Percentiles rank a stretch among this genome's conserved stretches.
Conservation (phyloP, 1,140 invertebrate genomes). For the Lordiphosa clarofinis region DNA sequence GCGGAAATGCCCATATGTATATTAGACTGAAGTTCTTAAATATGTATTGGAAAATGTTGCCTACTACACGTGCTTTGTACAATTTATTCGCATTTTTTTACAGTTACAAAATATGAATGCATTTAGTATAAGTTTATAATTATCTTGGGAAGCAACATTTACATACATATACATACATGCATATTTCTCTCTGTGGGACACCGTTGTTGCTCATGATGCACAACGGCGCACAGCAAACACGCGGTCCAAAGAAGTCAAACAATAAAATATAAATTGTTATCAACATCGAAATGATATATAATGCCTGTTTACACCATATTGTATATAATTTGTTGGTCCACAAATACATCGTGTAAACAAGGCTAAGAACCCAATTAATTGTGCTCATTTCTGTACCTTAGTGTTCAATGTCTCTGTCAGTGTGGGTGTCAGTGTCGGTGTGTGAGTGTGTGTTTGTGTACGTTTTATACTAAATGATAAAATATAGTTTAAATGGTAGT, state of each 20-base stretch:
- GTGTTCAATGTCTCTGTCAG: constrained; percentile 33
- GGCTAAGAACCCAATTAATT: background rate
- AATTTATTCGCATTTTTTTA: constrained; percentile 36
- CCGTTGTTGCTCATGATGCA: background rate
- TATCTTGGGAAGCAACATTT: constrained; percentile 5
- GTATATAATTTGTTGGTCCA: too few species aligned
- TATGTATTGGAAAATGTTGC: constrained; percentile 13
- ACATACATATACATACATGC: constrained; percentile 12
- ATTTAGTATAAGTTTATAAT: constrained; percentile 16
- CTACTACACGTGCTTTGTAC: constrained; percentile 21
- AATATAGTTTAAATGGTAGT: constrained; percentile 73
- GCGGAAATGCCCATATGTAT: too few species aligned
- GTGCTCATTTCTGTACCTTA: constrained; percentile 8
- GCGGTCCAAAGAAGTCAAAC: constrained; percentile 12
- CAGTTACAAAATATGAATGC: constrained; percentile 31
- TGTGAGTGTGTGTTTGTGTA: constrained; percentile 44
- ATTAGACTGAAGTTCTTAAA: constrained; percentile 3
- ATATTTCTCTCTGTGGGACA: constrained; percentile 5
- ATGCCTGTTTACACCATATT: background rate
- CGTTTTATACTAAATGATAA: constrained; percentile 73
- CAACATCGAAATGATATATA: constrained; percentile 14
- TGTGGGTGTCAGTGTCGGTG: constrained; percentile 24
- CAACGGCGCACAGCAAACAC: constrained; percentile 13
- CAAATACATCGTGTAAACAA: background rate
- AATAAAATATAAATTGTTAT: constrained; percentile 13